Evolutionary conservation across 1,140 invertebrate genomes (phyloP), one percentile per base, ranked within the genome.

Genomic region (Cydia strobilella): DNA sequence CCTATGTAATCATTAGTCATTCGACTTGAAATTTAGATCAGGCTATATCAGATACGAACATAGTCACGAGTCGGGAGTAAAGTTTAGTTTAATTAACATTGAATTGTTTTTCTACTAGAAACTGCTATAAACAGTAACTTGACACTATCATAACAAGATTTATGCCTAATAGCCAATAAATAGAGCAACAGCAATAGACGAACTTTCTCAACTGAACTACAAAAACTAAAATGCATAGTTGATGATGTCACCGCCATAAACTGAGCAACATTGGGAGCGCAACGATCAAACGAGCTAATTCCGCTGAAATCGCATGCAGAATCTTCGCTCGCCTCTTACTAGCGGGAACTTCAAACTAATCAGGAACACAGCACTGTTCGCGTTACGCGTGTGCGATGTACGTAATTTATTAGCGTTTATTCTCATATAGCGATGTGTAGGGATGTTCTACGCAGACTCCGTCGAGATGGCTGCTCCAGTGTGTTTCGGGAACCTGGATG

Each of bases 361-460:
- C 90, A 91, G 87, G 86, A 90, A 85, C 79, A 80, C 79, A 80
- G 82, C 79, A 79, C 83, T 83, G 84, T 88, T 84, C 85, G 84
- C 83, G 80, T 86, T 84, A 88, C 86, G 85, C 89, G 85, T 86
- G 88, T 90, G 89, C 86, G 81, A 84, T 85, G 88, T 88, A 83
- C 83, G 89, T 92, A 92, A 92, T 92, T 91, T 92, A 92, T 91
- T 90, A 92, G 86, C 88, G 86, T 86, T 92, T 91, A 93, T 93
- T 90, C 90, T 86, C 88, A 89, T 90, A 91, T 83, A 91, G 86
- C 90, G 91, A 39, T 39, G 91, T 92, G 90, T 90, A 90, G 86
- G 87, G 90, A 91, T 90, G 88, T 87, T 80, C 90, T 84, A 93
- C 91, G 91, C 91, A 93, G 91, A 93, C 91, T 93, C 91, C 91